Evolutionary conservation across 2,888 invertebrate species (phyloP), one percentile per base, ranked within the genome.

Genomic region (Ornithoptera alexandrae): DNA sequence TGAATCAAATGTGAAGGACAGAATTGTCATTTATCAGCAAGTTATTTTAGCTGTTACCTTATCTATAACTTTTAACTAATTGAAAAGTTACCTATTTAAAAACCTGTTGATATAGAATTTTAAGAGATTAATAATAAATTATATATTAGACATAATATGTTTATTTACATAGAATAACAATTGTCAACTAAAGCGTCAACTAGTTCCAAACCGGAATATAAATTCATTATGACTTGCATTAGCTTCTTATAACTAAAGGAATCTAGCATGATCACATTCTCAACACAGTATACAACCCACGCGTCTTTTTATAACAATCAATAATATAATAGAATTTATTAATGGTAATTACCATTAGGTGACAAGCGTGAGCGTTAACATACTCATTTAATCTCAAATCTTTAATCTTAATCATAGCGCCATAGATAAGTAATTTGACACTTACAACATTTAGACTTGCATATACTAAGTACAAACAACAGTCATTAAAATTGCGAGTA

Each of bases 281-380:
- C 36, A 20, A 61, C 61, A 61, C 61, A n/a, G 2, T 61, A 30
- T 20, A 42, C 61, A 42, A 39, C 36, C 61, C 61, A 61, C 61
- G 42, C 61, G 20, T 58, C 61, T 36, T 61, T 61, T 61, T 61
- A 61, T 61, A 42, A 61, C 61, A 61, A 61, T 61, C 42, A n/a
- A 36, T 39, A 42, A 61, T 36, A 42, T 36, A 39, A 61, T 61
- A 61, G 18, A 60, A 60, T 60, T 60, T 60, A 60, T 60, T 30
- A 30, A 36, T 5, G 30, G n/a, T 60, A 30, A 60, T 58, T 58
- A 56, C 15, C 56, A 20, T 24, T 12, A 22, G 12, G 12, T 22
- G 20, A 20, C 22, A 58, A 22, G 53, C 53, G 20, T 58, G 57
- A 58, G 57, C 22, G 22, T 58, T 58, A 12, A 58, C 22, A 22